These are phyloP conservation scores for Drosophila multiciliata DNA, from an alignment of 2,888 invertebrate species.

Conservation along the genomic window DNA sequence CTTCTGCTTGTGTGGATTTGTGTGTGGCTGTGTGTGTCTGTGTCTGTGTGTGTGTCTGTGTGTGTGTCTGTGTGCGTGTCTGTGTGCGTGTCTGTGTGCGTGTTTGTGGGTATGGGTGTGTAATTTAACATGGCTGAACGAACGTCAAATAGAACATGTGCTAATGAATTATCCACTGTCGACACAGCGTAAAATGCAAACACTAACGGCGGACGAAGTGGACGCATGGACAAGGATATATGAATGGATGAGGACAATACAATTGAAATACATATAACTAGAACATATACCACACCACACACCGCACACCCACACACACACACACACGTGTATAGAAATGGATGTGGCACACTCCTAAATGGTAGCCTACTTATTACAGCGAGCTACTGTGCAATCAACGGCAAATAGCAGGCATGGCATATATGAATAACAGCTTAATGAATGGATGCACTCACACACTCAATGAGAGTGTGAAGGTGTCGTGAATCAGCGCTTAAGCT, in stretches of 20 bases:
- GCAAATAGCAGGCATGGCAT: not conserved
- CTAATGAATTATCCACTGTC: conserved; percentile 77
- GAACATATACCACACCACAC: conserved; percentile 4
- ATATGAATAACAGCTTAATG: conserved; percentile 58
- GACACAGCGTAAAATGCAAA: conserved; percentile 74
- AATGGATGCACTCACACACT: conserved; percentile 32
- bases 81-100: not conserved
- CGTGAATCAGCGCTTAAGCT: conserved; percentile 36
- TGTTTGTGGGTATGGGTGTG: conserved; percentile 33
- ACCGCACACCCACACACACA: conserved; percentile 4
- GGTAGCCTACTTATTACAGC: conserved; percentile 51
- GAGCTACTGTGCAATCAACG: conserved; percentile 40
- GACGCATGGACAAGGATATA: conserved; percentile 35
- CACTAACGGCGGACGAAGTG: conserved; percentile 60
- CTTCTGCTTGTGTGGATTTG: not conserved
- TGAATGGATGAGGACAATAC: conserved; percentile 28
- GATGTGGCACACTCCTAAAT: conserved; percentile 50
- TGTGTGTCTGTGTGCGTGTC: conserved; percentile 6
- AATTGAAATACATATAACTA: conserved; percentile 10
- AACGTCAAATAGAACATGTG: conserved; percentile 78
- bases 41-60: not conserved
- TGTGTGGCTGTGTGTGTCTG: conserved; percentile 26
- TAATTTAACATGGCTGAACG: conserved; percentile 69
- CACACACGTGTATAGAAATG: conserved; percentile 1
- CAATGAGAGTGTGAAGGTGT: conserved; percentile 17